phyloP scores from a whole-genome alignment of 2,113 vertebrate genomes.

The Picathartes gymnocephalus region DNA sequence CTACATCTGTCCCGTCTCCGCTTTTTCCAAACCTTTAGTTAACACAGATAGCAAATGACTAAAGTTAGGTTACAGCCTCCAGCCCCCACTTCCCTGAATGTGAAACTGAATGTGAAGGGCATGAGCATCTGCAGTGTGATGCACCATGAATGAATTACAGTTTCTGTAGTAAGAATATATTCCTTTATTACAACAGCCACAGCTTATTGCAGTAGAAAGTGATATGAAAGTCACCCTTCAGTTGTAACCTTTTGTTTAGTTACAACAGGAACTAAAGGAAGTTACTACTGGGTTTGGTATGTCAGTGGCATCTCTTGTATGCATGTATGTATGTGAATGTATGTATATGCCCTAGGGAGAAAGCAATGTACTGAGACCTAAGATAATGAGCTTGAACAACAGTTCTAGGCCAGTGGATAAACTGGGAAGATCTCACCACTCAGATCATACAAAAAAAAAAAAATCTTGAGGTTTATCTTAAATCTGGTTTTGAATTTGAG shows the following conservation, averaged over 20 bases:
- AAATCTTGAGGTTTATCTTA: not conserved
- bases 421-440: not conserved
- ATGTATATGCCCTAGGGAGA: not conserved
- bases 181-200: not conserved
- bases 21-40: not conserved
- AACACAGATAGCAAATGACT: not conserved
- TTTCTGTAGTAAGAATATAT: not conserved
- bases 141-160: not conserved
- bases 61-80: not conserved
- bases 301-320: not conserved
- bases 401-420: not conserved
- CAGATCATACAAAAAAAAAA: not conserved
- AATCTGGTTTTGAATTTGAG: not conserved
- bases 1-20: not conserved
- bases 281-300: not conserved
- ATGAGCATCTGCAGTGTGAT: not conserved
- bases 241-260: not conserved
- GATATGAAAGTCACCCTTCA: not conserved
- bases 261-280: not conserved
- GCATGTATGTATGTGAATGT: not conserved
- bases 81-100: not conserved
- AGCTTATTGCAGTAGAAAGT: not conserved
- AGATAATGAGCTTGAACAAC: not conserved
- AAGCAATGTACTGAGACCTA: not conserved
- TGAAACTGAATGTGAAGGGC: not conserved